Evolutionary conservation across 2,888 invertebrate species (phyloP).

Genomic region (Dichetophora obliterata): DNA sequence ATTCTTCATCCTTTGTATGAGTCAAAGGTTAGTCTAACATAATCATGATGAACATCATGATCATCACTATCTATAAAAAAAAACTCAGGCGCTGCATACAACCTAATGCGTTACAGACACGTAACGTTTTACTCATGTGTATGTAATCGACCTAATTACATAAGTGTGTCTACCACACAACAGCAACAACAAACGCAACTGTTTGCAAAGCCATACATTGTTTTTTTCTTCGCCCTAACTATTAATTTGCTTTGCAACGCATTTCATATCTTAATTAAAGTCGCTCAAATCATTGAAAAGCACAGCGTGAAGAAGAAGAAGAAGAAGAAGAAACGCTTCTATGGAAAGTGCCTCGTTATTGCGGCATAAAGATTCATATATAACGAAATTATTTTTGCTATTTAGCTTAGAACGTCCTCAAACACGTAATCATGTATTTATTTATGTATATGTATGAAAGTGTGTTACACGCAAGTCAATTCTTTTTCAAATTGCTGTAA

Average conservation of each 20-base stretch:
- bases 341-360: too few relatives aligned
- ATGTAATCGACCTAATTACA: conserved; percentile 20
- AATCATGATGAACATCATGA: background rate
- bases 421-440: too few relatives aligned
- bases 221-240: background rate
- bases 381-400: too few relatives aligned
- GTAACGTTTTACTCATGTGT: background rate
- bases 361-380: too few relatives aligned
- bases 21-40: background rate
- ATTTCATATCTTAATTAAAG: background rate
- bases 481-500: too few relatives aligned
- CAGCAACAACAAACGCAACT: background rate
- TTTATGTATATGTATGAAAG: too few relatives aligned
- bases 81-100: background rate
- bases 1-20: background rate
- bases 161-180: background rate
- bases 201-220: background rate
- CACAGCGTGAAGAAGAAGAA: too few relatives aligned
- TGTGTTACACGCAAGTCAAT: too few relatives aligned
- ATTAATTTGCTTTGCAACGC: background rate
- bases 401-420: too few relatives aligned
- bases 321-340: too few relatives aligned
- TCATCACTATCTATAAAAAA: background rate
- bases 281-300: background rate
- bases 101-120: conserved; percentile 12